A percentile compares a stretch with the other conserved stretches of the same genome.
phyloP scores from a whole-genome alignment of 2,113 vertebrate species.

The Paramisgurnus dabryanus region DNA sequence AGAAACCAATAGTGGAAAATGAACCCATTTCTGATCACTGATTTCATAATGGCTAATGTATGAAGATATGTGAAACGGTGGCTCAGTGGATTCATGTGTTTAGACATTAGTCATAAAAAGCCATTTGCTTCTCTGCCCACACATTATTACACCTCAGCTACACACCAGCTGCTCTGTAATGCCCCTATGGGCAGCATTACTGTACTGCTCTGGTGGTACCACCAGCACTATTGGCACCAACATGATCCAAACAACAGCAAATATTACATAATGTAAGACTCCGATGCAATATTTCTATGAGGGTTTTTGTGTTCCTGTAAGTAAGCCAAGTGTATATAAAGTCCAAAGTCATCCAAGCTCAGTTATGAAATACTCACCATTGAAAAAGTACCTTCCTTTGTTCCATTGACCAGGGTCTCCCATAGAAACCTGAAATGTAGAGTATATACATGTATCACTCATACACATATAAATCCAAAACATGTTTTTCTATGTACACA shows the following conservation, averaged over 20 bases:
- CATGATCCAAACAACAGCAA: background rate
- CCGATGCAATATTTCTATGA: background rate
- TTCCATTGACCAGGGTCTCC: slow-evolving; percentile 86
- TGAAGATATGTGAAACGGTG: slow-evolving; percentile 25
- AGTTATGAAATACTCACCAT: slow-evolving; percentile 73
- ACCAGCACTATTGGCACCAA: background rate
- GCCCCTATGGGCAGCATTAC: slow-evolving; percentile 20
- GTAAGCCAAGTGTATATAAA: background rate
- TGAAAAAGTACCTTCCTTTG: slow-evolving; percentile 85
- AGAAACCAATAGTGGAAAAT: background rate
- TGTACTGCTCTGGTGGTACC: background rate
- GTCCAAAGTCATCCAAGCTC: background rate
- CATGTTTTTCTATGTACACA: background rate
- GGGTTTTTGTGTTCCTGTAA: background rate
- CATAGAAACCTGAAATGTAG: slow-evolving; percentile 79
- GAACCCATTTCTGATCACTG: slow-evolving; percentile 49
- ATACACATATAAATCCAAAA: background rate
- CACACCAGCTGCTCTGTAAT: slow-evolving; percentile 17
- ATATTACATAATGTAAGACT: background rate
- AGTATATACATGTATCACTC: slow-evolving; percentile 2
- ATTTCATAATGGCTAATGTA: slow-evolving; percentile 46
- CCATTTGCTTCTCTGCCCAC: slow-evolving; percentile 30
- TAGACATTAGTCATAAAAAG: slow-evolving; percentile 40
- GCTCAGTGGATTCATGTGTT: slow-evolving; percentile 22
- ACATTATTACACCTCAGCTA: slow-evolving; percentile 4